Conservation (phyloP, 2,113 vertebrate species). For the Pelobates fuscus region DNA sequence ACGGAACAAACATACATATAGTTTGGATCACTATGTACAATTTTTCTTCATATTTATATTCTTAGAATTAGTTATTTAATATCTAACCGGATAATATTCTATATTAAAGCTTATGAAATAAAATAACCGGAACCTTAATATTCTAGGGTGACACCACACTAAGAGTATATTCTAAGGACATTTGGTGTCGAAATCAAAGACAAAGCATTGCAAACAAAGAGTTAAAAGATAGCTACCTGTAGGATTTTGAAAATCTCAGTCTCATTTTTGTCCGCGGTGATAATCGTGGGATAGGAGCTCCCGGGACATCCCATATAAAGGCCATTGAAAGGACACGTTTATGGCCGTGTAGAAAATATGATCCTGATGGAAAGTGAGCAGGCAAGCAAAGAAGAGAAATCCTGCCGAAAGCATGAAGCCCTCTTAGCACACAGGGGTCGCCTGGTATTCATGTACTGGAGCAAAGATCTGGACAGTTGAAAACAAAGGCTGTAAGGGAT, state of each 20-base stretch:
- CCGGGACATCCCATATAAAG: slow-evolving; percentile 68
- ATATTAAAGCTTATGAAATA: too few species aligned
- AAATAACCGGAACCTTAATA: too few species aligned
- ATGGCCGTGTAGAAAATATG: slow-evolving; percentile 43
- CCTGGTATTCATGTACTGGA: slow-evolving; percentile 57
- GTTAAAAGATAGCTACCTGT: slow-evolving; percentile 72
- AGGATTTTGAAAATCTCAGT: slow-evolving; percentile 77
- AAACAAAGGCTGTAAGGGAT: slow-evolving; percentile 61
- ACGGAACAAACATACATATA: background rate
- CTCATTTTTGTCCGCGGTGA: slow-evolving; percentile 71
- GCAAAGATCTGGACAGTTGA: slow-evolving; percentile 57
- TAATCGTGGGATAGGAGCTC: slow-evolving; percentile 56
- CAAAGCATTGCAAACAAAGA: too few species aligned
- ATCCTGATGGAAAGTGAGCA: slow-evolving; percentile 44
- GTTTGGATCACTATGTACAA: too few species aligned
- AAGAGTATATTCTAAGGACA: too few species aligned
- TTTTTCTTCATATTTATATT: too few species aligned
- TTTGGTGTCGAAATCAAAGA: too few species aligned
- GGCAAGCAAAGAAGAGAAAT: slow-evolving; percentile 35
- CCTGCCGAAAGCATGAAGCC: slow-evolving; percentile 54
- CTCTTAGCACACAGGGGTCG: slow-evolving; percentile 61
- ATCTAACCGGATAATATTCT: too few species aligned
- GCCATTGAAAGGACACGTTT: slow-evolving; percentile 65
- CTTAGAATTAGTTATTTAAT: too few species aligned
- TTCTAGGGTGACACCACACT: too few species aligned